Evolutionary conservation across 2,888 invertebrate species (phyloP).

Genomic region (Sipha maydis): DNA sequence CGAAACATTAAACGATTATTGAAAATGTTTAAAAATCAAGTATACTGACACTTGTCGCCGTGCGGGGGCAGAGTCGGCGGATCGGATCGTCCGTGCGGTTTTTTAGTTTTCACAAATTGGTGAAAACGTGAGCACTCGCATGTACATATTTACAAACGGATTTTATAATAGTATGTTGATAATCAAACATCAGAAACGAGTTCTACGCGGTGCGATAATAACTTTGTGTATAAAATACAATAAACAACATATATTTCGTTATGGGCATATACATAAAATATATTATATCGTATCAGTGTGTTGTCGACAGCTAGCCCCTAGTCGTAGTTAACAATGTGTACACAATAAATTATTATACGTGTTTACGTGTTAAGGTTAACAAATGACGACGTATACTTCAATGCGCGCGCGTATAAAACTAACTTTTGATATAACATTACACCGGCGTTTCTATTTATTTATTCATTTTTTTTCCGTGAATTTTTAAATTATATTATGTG

Average conservation of each 20-base stretch:
- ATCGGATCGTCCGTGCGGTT: no score
- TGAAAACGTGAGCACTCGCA: no score
- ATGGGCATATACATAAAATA: neutral
- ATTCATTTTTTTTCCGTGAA: neutral
- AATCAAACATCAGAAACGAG: constrained; percentile 1
- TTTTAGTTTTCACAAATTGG: no score
- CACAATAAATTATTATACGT: neutral
- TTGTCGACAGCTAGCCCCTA: neutral
- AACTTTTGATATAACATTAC: neutral
- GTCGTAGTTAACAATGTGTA: neutral
- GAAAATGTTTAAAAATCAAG: no score
- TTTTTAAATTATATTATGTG: no score
- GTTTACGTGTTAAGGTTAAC: neutral
- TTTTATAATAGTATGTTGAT: no score
- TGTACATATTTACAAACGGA: neutral
- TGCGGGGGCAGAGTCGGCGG: no score
- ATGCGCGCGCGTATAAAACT: neutral
- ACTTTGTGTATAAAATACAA: neutral
- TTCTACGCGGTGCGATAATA: neutral
- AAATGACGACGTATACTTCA: neutral
- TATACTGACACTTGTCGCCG: no score
- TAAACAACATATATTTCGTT: constrained; percentile 15
- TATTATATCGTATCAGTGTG: neutral
- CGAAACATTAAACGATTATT: no score
- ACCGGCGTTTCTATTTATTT: neutral